Evolutionary conservation across 2,888 invertebrate species (phyloP).

Genomic region (Drosophila ezoana): DNA sequence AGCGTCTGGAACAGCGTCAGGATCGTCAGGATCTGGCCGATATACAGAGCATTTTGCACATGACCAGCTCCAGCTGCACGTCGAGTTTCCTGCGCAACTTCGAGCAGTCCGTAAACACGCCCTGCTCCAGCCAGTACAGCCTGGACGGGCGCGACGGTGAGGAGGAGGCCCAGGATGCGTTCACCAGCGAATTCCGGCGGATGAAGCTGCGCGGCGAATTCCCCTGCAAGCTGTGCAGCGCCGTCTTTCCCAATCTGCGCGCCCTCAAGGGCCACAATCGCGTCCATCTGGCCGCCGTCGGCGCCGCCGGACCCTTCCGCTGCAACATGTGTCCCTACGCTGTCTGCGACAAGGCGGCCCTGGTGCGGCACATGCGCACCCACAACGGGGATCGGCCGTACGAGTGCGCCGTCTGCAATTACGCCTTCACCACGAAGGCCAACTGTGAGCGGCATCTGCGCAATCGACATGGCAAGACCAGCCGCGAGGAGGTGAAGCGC

Average conservation of each 20-base stretch:
- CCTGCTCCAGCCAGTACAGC: slow-evolving; percentile 84
- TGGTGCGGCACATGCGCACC: slow-evolving; percentile 95
- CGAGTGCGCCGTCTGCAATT: slow-evolving; percentile 97
- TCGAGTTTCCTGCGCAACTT: slow-evolving; percentile 89
- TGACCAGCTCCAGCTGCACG: slow-evolving; percentile 88
- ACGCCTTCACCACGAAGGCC: slow-evolving; percentile 98
- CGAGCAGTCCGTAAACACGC: slow-evolving; percentile 85
- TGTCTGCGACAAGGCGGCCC: slow-evolving; percentile 93
- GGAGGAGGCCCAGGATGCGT: slow-evolving; percentile 93
- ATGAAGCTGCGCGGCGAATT: slow-evolving; percentile 96
- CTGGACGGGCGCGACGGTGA: slow-evolving; percentile 85
- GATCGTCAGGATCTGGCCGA: slow-evolving; percentile 91
- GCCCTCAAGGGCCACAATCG: slow-evolving; percentile 96
- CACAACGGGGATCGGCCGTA: slow-evolving; percentile 98
- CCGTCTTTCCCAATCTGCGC: slow-evolving; percentile 94
- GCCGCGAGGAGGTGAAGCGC: slow-evolving; percentile 94
- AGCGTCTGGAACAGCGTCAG: slow-evolving; percentile 79
- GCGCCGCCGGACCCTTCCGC: slow-evolving; percentile 91
- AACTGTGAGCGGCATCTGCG: slow-evolving; percentile 98
- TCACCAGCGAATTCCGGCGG: slow-evolving; percentile 93
- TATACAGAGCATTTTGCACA: slow-evolving; percentile 92
- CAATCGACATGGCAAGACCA: slow-evolving; percentile 94
- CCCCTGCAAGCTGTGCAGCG: slow-evolving; percentile 94
- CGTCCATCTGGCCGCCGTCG: slow-evolving; percentile 92
- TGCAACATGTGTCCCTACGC: slow-evolving; percentile 97